Evolutionary conservation across 2,797 vertebrate species (phyloP), one percentile per base, ranked within the genome.

Genomic region (Uromys caudimaculatus): DNA sequence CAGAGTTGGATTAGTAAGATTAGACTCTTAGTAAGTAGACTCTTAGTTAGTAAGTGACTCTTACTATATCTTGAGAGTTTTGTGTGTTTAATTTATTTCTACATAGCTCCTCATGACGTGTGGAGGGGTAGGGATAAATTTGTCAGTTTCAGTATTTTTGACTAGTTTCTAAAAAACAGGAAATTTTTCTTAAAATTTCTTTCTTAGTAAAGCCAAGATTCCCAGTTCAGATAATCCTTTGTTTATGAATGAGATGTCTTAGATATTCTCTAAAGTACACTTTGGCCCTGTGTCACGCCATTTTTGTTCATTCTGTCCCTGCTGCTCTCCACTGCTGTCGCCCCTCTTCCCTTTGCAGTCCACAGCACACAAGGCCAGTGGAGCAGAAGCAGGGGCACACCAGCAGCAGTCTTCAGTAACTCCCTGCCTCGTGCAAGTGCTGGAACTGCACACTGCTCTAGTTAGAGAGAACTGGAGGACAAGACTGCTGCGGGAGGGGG

Each of bases 61-160:
- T 95, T 67, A 89, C 75, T 41, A 60, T 77, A 41, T 41, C n/a
- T 76, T 75, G 83, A 78, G 50, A 92, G 27, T 89, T 94, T 93
- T 89, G 71, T 93, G 17, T 82, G 94, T 71, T 89, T 76, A 93
- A 73, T 94, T 87, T 95, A 64, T 95, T 95, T 97, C 60, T 32
- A 79, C 17, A 1, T 69, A 92, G 38, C 24, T 92, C 52, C 87
- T 89, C 5, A 73, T 77, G n/a, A 23, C 3, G 7, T 85, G 3
- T 92, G 35, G 38, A 54, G 11, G 47, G 32, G 29, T 85, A 11
- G 41, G n/a, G 5, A 54, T 86, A 44, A 90, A 50, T 92, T 95
- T 96, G 24, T 94, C 52, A 81, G 94, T 97, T 97, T 93, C 21
- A 83, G 19, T 81, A 93, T 90, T 21, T 21, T 82, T 88, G 54